Conservation (phyloP, 2,113 vertebrate genomes). For the Lophochroa leadbeateri region DNA sequence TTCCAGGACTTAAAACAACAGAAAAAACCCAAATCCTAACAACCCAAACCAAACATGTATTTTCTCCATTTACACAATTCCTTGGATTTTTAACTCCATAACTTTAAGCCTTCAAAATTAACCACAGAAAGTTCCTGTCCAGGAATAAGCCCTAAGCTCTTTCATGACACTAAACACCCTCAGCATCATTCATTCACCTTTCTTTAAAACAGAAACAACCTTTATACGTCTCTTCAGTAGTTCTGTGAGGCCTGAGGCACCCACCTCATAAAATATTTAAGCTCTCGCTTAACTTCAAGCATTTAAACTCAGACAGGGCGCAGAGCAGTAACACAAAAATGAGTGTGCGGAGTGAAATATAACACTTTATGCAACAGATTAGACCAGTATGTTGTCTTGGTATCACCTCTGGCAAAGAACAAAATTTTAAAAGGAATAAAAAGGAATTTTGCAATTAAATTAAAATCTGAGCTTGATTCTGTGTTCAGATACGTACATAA, state of each 20-base stretch:
- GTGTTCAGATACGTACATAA: neutral
- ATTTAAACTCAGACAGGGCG: neutral
- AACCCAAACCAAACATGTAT: neutral
- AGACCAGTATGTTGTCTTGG: neutral
- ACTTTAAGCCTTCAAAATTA: neutral
- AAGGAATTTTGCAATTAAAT: neutral
- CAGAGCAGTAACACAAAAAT: neutral
- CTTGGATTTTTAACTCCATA: neutral
- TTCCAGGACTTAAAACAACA: neutral
- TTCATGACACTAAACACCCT: neutral
- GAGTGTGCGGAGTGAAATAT: neutral
- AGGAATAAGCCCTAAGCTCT: neutral
- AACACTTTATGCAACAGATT: neutral
- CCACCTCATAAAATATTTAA: neutral
- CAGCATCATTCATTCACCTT: neutral
- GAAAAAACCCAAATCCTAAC: neutral
- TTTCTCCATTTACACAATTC: neutral
- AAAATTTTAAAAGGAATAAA: neutral
- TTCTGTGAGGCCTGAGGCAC: neutral
- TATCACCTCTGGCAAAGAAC: neutral
- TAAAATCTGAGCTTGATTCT: neutral
- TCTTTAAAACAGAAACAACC: neutral
- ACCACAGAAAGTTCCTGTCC: neutral
- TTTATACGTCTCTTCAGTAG: neutral
- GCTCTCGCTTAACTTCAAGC: neutral